Percentiles rank a stretch among this genome's conserved stretches.
phyloP scores from a whole-genome alignment of 2,888 invertebrate genomes.

The Escarpia spicata region DNA sequence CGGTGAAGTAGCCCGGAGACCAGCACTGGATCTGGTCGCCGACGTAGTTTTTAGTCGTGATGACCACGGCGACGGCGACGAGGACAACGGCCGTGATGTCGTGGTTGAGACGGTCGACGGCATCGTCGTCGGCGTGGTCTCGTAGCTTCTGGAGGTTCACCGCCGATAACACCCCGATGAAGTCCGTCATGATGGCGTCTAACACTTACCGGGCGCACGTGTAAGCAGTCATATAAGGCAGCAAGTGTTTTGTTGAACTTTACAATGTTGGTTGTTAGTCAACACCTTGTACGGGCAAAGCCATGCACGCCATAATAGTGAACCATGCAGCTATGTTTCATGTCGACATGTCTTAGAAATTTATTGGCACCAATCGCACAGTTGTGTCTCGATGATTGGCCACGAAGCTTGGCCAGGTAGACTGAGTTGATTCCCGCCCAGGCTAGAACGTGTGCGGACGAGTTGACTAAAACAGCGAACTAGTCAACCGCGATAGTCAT shows the following conservation, averaged over 20 bases:
- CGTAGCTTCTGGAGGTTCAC: constrained; percentile 26
- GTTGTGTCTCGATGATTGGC: not conserved
- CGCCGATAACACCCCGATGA: constrained; percentile 24
- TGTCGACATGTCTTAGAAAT: not conserved
- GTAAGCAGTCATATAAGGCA: not conserved
- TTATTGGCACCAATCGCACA: not conserved
- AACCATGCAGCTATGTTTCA: not conserved
- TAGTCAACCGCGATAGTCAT: not conserved
- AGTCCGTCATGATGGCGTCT: constrained; percentile 19
- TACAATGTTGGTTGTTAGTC: not conserved
- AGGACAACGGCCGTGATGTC: constrained; percentile 73
- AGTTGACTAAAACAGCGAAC: not conserved
- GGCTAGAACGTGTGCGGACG: not conserved
- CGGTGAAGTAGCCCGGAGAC: constrained; percentile 68
- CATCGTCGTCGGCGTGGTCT: constrained; percentile 62
- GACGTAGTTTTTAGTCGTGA: constrained; percentile 93
- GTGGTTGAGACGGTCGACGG: constrained; percentile 66
- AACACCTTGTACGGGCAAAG: not conserved
- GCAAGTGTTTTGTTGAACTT: not conserved
- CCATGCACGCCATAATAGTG: not conserved
- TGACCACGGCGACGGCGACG: constrained; percentile 89
- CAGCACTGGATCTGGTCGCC: constrained; percentile 95
- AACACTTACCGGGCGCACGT: not conserved
- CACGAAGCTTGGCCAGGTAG: not conserved
- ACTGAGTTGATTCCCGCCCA: not conserved